Evolutionary conservation across 2,113 vertebrate species (phyloP).

Genomic region (Sebastes fasciatus): DNA sequence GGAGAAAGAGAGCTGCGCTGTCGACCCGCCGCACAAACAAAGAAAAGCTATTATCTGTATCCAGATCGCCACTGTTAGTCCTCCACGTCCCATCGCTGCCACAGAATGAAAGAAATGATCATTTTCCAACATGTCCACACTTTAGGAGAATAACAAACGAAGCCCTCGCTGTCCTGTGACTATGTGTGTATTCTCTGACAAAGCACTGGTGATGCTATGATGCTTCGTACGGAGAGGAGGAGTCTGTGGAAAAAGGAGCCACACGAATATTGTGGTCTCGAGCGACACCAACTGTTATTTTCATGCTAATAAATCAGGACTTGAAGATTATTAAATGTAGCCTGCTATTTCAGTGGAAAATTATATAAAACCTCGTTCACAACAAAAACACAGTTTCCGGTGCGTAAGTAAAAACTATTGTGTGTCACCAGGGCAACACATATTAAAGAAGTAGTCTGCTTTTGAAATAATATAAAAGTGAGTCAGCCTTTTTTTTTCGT

Average conservation of each 20-base stretch:
- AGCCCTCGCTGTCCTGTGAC: background rate
- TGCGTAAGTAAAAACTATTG: background rate
- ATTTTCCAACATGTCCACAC: conserved; percentile 12
- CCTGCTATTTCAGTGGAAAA: background rate
- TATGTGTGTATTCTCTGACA: conserved; percentile 37
- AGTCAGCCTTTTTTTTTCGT: background rate
- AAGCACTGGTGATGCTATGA: background rate
- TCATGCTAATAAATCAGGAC: background rate
- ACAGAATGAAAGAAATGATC: background rate
- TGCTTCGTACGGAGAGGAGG: conserved; percentile 50
- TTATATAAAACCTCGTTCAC: background rate
- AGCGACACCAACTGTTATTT: conserved; percentile 66
- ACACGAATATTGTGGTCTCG: conserved; percentile 42
- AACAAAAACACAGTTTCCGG: no score
- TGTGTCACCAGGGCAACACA: background rate
- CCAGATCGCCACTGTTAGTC: conserved; percentile 30
- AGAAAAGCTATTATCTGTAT: conserved; percentile 51
- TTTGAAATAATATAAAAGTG: background rate
- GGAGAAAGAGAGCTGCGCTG: conserved; percentile 75
- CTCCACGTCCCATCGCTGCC: conserved; percentile 51
- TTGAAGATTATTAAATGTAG: fast-evolving
- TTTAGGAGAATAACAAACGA: background rate
- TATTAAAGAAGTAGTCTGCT: background rate
- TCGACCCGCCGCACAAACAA: conserved; percentile 45
- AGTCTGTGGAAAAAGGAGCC: background rate